phyloP scores from a whole-genome alignment of 2,888 invertebrate species.

The Drosophila flavopinicola region DNA sequence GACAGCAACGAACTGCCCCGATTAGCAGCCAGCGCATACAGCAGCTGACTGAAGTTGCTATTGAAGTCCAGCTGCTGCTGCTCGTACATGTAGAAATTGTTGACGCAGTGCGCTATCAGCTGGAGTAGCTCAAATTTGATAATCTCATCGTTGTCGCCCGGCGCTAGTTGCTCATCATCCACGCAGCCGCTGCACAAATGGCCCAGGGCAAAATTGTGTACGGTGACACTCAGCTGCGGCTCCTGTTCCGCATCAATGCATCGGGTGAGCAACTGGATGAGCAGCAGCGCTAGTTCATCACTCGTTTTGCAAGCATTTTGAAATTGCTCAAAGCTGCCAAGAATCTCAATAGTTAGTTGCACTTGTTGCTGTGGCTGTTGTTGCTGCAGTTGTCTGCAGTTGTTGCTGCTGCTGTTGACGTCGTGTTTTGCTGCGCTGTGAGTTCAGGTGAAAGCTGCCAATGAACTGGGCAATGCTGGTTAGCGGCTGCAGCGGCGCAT shows the following conservation, averaged over 20 bases:
- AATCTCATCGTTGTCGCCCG: constrained; percentile 65
- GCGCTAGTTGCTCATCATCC: constrained; percentile 22
- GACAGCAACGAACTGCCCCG: constrained; percentile 58
- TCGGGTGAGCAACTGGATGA: constrained; percentile 80
- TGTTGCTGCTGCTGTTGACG: constrained; percentile 34
- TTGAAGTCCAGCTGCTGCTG: constrained; percentile 72
- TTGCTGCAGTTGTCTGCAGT: constrained; percentile 11
- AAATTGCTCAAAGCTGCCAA: constrained; percentile 58
- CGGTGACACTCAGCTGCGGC: constrained; percentile 72
- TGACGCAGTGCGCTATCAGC: constrained; percentile 79
- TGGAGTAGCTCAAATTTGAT: constrained; percentile 81
- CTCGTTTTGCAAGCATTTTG: constrained; percentile 66
- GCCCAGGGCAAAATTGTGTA: constrained; percentile 82
- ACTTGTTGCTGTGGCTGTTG: constrained; percentile 18
- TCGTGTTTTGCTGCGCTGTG: constrained; percentile 57
- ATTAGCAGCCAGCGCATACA: constrained; percentile 69
- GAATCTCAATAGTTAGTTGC: constrained; percentile 8
- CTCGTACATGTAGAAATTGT: constrained; percentile 78
- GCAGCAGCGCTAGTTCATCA: constrained; percentile 81
- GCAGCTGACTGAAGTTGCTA: constrained; percentile 70
- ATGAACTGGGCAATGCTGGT: constrained; percentile 73
- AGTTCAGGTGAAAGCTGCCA: constrained; percentile 70
- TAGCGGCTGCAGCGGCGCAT: constrained; percentile 52
- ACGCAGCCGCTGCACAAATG: constrained; percentile 62
- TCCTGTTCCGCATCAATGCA: constrained; percentile 80